Evolutionary conservation across 2,888 invertebrate genomes (phyloP).

Genomic region (Prenolepis imparis): DNA sequence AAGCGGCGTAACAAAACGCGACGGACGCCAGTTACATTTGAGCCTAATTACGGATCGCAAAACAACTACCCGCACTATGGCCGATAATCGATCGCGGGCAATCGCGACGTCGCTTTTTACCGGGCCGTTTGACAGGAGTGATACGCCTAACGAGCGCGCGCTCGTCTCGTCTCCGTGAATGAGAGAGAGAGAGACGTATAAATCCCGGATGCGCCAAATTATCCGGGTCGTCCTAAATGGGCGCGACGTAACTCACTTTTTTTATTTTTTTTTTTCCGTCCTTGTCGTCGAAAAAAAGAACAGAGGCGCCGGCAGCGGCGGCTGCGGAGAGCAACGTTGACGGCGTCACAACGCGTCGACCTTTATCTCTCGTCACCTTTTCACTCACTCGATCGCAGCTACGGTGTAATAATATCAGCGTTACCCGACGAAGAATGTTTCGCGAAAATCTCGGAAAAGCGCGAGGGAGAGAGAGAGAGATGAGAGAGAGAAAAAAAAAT

Average conservation of each 20-base stretch:
- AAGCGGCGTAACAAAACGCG: neutral
- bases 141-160: conserved; percentile 53
- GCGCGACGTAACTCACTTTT: conserved; percentile 42
- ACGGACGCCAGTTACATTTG: conserved; percentile 9
- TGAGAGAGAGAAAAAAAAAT: neutral
- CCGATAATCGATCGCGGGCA: conserved; percentile 50
- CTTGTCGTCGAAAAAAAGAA: conserved; percentile 20
- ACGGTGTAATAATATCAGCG: conserved; percentile 42
- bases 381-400: conserved; percentile 49
- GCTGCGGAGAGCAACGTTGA: conserved; percentile 26
- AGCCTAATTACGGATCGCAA: conserved; percentile 46
- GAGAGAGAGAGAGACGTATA: conserved; percentile 24
- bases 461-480: neutral
- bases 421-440: conserved; percentile 42
- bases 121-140: conserved; percentile 45
- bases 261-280: neutral
- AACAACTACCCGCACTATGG: conserved; percentile 33
- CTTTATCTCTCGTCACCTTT: conserved; percentile 50
- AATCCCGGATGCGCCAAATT: conserved; percentile 45
- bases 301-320: conserved; percentile 1
- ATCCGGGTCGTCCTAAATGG: conserved; percentile 46
- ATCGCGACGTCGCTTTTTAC: conserved; percentile 43
- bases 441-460: conserved; percentile 31
- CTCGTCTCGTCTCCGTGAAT: conserved; percentile 34
- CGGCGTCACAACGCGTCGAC: conserved; percentile 46